Evolutionary conservation across 1,140 invertebrate genomes (phyloP).

Genomic region (Drosophila lini): DNA sequence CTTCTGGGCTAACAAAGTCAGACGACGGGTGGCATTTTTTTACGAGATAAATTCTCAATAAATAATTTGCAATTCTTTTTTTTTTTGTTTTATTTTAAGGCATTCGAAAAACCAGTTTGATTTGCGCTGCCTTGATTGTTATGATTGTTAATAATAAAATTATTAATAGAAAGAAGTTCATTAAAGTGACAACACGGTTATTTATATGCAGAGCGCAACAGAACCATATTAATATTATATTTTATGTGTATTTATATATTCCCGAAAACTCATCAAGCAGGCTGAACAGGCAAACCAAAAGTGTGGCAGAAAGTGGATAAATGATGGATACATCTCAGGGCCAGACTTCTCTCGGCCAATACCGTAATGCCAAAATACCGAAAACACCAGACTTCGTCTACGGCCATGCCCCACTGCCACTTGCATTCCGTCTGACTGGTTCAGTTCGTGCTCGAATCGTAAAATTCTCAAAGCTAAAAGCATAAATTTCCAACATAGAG

Average conservation of each 20-base stretch:
- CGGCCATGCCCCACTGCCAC: slow-evolving; percentile 41
- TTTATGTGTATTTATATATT: not conserved
- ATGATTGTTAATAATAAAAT: slow-evolving; percentile 27
- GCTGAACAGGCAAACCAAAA: slow-evolving; percentile 20
- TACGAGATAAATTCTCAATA: slow-evolving; percentile 72
- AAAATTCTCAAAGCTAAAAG: slow-evolving; percentile 38
- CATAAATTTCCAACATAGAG: slow-evolving; percentile 54
- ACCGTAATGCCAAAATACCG: slow-evolving; percentile 4
- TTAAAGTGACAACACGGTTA: slow-evolving; percentile 63
- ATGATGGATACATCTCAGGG: slow-evolving; percentile 17
- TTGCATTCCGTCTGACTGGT: slow-evolving; percentile 37
- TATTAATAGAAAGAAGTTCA: slow-evolving; percentile 47
- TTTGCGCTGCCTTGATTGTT: slow-evolving; percentile 42
- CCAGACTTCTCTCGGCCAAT: slow-evolving; percentile 35
- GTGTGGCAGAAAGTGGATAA: slow-evolving; percentile 29
- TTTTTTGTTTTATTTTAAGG: slow-evolving; percentile 10
- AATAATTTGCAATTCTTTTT: slow-evolving; percentile 57
- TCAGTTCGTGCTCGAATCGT: slow-evolving; percentile 41
- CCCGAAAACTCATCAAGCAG: slow-evolving; percentile 11
- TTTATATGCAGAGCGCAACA: slow-evolving; percentile 32
- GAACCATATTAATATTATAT: slow-evolving; percentile 21
- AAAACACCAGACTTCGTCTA: slow-evolving; percentile 39
- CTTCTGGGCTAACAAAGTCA: slow-evolving; percentile 21
- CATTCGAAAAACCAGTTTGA: slow-evolving; percentile 66
- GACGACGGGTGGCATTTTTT: slow-evolving; percentile 46